A percentile compares a stretch with the other conserved stretches of the same genome.
Evolutionary conservation across 2,113 vertebrate genomes (phyloP).

Genomic region (Varanus salvator): DNA sequence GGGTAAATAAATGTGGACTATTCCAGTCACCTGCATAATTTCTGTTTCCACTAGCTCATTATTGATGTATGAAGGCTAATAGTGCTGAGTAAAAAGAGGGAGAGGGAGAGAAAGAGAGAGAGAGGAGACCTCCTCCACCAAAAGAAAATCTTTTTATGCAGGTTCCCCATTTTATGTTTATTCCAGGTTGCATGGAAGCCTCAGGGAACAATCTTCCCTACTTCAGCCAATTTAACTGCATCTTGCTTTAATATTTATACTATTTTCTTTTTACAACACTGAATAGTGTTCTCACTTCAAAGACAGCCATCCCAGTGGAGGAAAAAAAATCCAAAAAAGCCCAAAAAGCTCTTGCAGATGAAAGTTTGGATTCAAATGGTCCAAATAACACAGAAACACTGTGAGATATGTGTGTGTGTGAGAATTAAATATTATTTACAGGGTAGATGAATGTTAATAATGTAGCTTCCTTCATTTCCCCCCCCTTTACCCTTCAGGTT

Average conservation of each 20-base stretch:
- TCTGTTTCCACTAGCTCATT: constrained; percentile 20
- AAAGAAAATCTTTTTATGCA: neutral
- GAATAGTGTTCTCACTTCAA: constrained; percentile 37
- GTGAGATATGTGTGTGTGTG: neutral
- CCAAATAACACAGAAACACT: neutral
- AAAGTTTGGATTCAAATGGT: constrained; percentile 36
- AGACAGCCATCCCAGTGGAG: constrained; percentile 8
- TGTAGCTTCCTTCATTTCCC: constrained; percentile 8
- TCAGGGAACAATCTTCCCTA: constrained; percentile 15
- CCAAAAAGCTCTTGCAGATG: constrained; percentile 11
- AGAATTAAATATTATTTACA: neutral
- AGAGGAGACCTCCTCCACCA: neutral
- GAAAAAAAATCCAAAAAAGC: no score
- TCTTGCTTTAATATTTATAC: constrained; percentile 51
- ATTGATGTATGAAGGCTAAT: constrained; percentile 41
- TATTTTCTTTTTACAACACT: constrained; percentile 36
- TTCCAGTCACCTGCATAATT: constrained; percentile 22
- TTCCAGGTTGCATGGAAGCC: constrained; percentile 17
- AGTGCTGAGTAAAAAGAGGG: neutral
- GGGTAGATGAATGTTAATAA: constrained; percentile 28
- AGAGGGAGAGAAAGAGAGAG: neutral
- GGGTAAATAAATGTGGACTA: neutral
- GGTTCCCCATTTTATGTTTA: constrained; percentile 15
- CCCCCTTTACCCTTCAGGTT: neutral
- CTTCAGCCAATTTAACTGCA: constrained; percentile 28